Percentiles rank a stretch among this genome's conserved stretches.
These are phyloP conservation scores for Cacatua alba DNA, from an alignment of 2,113 vertebrate species.

Conservation along the genomic window DNA sequence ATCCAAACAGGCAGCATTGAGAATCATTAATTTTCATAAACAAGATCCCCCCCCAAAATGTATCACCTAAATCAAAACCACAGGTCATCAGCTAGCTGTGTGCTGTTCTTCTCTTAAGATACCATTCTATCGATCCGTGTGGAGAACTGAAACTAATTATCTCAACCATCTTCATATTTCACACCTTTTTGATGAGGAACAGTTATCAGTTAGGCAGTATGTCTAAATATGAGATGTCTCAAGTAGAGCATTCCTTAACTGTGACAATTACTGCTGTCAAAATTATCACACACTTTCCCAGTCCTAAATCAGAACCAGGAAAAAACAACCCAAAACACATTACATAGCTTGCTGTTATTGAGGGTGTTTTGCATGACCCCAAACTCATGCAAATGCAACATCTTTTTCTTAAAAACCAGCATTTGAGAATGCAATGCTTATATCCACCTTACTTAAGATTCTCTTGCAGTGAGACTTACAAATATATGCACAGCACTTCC, in stretches of 20 bases:
- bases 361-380: neutral
- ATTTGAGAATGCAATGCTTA: neutral
- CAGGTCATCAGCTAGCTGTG: neutral
- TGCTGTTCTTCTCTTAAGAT: neutral
- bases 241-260: neutral
- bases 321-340: neutral
- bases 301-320: neutral
- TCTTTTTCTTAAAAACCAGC: neutral
- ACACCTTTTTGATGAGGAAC: neutral
- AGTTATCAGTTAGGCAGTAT: neutral
- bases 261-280: neutral
- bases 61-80: accelerated
- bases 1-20: conserved; percentile 21
- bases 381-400: neutral
- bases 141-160: neutral
- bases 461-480: neutral
- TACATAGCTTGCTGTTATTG: neutral
- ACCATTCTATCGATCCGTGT: neutral
- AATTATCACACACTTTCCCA: neutral
- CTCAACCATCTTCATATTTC: neutral
- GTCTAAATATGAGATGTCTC: neutral
- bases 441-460: neutral
- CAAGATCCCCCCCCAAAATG: accelerated
- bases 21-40: neutral
- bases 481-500: neutral